Evolutionary conservation across 1,140 invertebrate species (phyloP), one percentile per base, ranked within the genome.

Genomic region (Drosophila pseudoananassae): DNA sequence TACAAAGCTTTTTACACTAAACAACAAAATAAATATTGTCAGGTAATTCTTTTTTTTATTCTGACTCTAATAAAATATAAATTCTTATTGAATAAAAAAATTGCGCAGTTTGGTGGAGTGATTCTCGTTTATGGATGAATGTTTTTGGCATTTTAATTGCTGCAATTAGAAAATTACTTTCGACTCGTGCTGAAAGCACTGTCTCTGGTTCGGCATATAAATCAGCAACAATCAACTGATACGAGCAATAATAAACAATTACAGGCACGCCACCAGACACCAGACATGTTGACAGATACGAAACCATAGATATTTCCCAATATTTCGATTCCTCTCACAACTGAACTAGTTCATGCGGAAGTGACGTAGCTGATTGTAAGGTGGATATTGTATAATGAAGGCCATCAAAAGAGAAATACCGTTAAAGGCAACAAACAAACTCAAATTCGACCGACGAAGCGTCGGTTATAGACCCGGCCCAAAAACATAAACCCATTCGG

Each of bases 321-420:
- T 74, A 74, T 17, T 51, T 74, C 36, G 33, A 53, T 14, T 43
- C 58, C 65, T 65, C 14, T 74, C 29, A 8, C 52, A 36, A 14
- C 40, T 33, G 31, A 85, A 84, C 82, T 74, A 72, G 77, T 77
- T 81, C 63, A 69, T 71, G 55, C 82, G 82, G 82, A 85, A 87
- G 79, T 80, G 80, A 83, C 53, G 60, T 53, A 49, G 73, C 65
- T 25, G 53, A 59, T 52, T 58, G 60, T 63, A 27, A 49, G 52
- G 53, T 68, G 65, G 40, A 69, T 69, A 72, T 72, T 70, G 59
- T 80, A 58, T 76, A 80, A 80, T 80, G 51, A 76, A 53, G 64
- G 73, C 61, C 80, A 46, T 10, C 57, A 47, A 56, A 61, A 73
- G 38, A 49, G 52, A 52, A 50, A 68, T 5, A 78, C 73, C 54